These are phyloP conservation scores for Acrocera orbiculus DNA, from an alignment of 2,888 invertebrate genomes.

Conservation along the genomic window DNA sequence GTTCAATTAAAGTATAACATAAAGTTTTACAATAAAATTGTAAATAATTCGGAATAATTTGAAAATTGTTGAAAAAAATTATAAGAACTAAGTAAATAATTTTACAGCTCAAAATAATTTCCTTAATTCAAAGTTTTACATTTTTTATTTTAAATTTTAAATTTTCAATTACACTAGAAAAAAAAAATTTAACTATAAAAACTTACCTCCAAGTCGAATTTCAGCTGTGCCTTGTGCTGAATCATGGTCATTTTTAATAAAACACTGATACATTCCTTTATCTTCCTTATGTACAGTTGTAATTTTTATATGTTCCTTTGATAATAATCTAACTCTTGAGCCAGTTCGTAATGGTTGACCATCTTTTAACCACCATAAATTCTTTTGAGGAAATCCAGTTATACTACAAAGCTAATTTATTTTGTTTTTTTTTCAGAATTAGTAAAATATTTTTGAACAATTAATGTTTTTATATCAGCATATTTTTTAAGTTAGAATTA, in stretches of 20 bases:
- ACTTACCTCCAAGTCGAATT: slow-evolving; percentile 55
- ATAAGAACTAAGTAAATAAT: too few relatives aligned
- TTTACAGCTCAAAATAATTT: too few relatives aligned
- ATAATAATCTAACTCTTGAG: slow-evolving; percentile 37
- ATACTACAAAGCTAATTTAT: slow-evolving; percentile 49
- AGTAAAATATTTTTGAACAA: too few relatives aligned
- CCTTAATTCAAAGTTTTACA: too few relatives aligned
- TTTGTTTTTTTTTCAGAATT: too few relatives aligned
- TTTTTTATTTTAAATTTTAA: too few relatives aligned
- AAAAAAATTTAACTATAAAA: neutral
- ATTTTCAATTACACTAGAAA: neutral
- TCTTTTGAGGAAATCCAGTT: slow-evolving; percentile 62
- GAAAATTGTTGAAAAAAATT: too few relatives aligned
- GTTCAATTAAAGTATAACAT: too few relatives aligned
- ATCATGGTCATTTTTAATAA: slow-evolving; percentile 64
- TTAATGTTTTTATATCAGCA: too few relatives aligned
- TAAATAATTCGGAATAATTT: too few relatives aligned
- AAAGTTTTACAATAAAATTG: too few relatives aligned
- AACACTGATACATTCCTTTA: slow-evolving; percentile 81
- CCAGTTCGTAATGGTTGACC: slow-evolving; percentile 42
- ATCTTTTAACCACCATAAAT: slow-evolving; percentile 62
- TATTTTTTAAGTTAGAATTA: too few relatives aligned
- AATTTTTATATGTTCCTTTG: slow-evolving; percentile 38
- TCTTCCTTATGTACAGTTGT: slow-evolving; percentile 57
- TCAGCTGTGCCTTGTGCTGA: slow-evolving; percentile 66